Conservation (phyloP, 2,888 invertebrate genomes). For the Agrilus cyanescens region DNA sequence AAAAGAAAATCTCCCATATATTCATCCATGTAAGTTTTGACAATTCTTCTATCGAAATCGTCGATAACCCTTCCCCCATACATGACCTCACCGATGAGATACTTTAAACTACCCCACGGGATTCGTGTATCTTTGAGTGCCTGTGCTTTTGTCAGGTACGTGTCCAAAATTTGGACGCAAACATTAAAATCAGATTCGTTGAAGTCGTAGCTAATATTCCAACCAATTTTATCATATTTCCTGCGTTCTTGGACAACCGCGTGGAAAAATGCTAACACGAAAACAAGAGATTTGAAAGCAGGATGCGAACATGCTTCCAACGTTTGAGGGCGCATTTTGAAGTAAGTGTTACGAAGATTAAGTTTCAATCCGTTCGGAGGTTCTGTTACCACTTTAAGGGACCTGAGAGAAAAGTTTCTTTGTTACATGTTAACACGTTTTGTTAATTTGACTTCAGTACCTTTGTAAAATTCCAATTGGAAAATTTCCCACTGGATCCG, state of each 20-base stretch:
- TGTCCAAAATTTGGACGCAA: slow-evolving; percentile 73
- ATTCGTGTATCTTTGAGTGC: slow-evolving; percentile 48
- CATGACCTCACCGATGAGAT: slow-evolving; percentile 91
- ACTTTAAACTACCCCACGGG: slow-evolving; percentile 86
- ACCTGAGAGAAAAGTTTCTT: slow-evolving; percentile 10
- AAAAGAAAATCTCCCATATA: slow-evolving; percentile 92
- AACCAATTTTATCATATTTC: slow-evolving; percentile 88
- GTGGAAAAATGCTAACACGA: slow-evolving; percentile 86
- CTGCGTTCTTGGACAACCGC: slow-evolving; percentile 86
- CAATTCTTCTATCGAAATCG: slow-evolving; percentile 77
- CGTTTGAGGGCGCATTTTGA: slow-evolving; percentile 66
- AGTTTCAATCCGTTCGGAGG: slow-evolving; percentile 84
- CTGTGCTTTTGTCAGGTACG: slow-evolving; percentile 65
- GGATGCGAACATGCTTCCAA: slow-evolving; percentile 63
- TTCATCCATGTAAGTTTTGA: slow-evolving; percentile 83
- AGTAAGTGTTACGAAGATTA: slow-evolving; percentile 79
- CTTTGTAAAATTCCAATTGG: slow-evolving; percentile 83
- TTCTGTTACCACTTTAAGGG: slow-evolving; percentile 71
- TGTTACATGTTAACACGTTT: no score
- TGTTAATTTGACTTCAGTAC: slow-evolving; percentile 29
- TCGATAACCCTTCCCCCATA: slow-evolving; percentile 91
- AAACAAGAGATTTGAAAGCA: slow-evolving; percentile 70
- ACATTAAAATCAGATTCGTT: slow-evolving; percentile 88
- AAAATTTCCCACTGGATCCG: slow-evolving; percentile 75
- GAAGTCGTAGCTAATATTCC: slow-evolving; percentile 91